A percentile compares a stretch with the other conserved stretches of the same genome.
Evolutionary conservation across 2,113 vertebrate species (phyloP).

Genomic region (Pterophyllum scalare): DNA sequence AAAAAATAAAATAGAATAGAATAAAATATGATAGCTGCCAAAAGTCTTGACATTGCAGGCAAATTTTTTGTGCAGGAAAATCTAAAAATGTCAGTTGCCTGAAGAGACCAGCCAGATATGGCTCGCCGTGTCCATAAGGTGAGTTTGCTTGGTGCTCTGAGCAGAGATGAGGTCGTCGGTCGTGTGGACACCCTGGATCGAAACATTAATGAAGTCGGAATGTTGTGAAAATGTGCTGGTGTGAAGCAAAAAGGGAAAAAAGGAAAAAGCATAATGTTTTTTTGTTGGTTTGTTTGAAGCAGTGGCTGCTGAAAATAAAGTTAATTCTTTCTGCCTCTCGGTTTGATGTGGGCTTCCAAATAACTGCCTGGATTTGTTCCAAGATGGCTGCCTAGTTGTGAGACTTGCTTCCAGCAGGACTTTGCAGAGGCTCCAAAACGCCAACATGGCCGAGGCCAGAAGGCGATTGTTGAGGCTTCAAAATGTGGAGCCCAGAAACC

Average conservation of each 20-base stretch:
- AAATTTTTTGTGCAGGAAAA: neutral
- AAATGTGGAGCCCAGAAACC: neutral
- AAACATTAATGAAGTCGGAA: neutral
- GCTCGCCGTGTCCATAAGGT: neutral
- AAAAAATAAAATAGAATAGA: neutral
- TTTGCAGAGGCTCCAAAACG: neutral
- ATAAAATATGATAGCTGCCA: too few species aligned
- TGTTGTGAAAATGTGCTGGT: neutral
- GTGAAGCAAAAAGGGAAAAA: neutral
- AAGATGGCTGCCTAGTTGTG: neutral
- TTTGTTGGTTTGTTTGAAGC: neutral
- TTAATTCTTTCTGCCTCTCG: neutral
- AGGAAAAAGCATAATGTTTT: too few species aligned
- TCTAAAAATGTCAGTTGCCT: too few species aligned
- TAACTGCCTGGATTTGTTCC: constrained; percentile 8
- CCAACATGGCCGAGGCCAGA: neutral
- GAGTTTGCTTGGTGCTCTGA: neutral
- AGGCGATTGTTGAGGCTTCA: constrained; percentile 8
- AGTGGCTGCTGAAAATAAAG: neutral
- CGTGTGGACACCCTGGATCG: neutral
- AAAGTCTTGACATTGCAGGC: too few species aligned
- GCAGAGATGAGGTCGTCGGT: neutral
- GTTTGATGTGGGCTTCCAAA: neutral
- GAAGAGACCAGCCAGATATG: too few species aligned
- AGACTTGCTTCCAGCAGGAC: constrained; percentile 8